Base-by-base conservation (phyloP, 30 jellyfish, hydroid and myxozoan species). In the Aurelia sp. region DNA sequence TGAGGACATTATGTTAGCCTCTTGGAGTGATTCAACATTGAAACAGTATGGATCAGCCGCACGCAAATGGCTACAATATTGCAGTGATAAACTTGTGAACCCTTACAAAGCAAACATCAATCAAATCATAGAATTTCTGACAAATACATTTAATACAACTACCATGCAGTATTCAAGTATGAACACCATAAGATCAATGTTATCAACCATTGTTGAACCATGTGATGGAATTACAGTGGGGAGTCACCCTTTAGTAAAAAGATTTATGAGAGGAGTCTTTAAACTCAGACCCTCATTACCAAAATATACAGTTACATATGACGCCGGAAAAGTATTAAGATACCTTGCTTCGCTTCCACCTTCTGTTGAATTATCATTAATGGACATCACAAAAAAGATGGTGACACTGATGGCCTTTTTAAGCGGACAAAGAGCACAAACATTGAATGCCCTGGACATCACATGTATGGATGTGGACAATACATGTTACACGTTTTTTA, bases 341-440 rank as follows among this genome's bases (percentile, higher is more conserved):
- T 72, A 72, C 47, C 20, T 72, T 7, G 47, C 18, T 9, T 31
- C 74, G 9, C 33, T 27, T 27, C 33, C 33, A 27, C 33, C 33
- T 27, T 27, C 33, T 27, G 33, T 27, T 27, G 33, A 27, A 27
- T 27, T 27, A 27, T 27, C 33, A 27, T 27, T 27, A 27, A 27
- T 27, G 33, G 33, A 27, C 33, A 27, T 27, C 33, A 27, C 81
- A 70, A 15, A 22, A 65, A 70, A 70, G 64, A 22, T 70, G 30
- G 62, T 65, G 48, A 70, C 81, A 15, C 40, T 70, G 81, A 30
- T 70, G 64, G 62, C 65, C 81, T 65, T 70, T 22, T 44, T 70
- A 70, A 70, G 81, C 3, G 81, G 48, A 70, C 81, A 70, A 22
- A 70, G 81, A 70, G 81, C 81, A 18, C 77, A 66, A 27, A 18